Conservation (phyloP, 2,888 invertebrate genomes). For the Patella caerulea region DNA sequence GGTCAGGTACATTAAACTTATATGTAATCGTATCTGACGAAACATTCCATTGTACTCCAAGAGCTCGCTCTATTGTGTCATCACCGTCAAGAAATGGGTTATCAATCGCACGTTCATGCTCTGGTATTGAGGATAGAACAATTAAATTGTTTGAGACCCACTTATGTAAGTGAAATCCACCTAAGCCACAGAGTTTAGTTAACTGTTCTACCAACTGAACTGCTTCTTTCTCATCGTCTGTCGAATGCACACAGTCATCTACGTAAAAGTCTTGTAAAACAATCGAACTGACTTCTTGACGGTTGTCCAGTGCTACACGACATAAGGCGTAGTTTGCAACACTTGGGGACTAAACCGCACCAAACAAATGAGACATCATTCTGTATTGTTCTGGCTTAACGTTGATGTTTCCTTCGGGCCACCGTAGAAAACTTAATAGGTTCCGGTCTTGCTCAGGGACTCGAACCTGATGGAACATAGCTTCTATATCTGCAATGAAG, state of each 20-base stretch:
- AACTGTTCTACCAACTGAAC: slow-evolving; percentile 19
- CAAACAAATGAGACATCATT: slow-evolving; percentile 17
- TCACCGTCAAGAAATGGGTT: not conserved
- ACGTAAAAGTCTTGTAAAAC: slow-evolving; percentile 30
- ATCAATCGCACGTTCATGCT: slow-evolving; percentile 20
- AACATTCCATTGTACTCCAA: slow-evolving; percentile 38
- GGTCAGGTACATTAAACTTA: slow-evolving; percentile 26
- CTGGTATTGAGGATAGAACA: slow-evolving; percentile 24
- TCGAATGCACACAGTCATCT: slow-evolving; percentile 32
- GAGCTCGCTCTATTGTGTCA: slow-evolving; percentile 26
- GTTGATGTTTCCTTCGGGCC: slow-evolving; percentile 15
- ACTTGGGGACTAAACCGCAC: slow-evolving; percentile 2
- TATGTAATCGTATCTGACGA: slow-evolving; percentile 32
- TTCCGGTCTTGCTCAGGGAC: slow-evolving; percentile 31
- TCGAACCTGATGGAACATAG: slow-evolving; percentile 35
- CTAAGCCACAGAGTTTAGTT: slow-evolving; percentile 17
- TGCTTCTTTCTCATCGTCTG: slow-evolving; percentile 13
- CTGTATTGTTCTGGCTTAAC: not conserved
- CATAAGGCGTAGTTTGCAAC: slow-evolving; percentile 10
- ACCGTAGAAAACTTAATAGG: slow-evolving; percentile 38
- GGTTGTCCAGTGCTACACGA: not conserved
- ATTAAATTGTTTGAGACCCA: slow-evolving; percentile 30
- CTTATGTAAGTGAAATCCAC: slow-evolving; percentile 31
- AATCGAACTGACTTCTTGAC: slow-evolving; percentile 11
- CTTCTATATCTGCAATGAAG: slow-evolving; percentile 38